Percentiles rank a stretch among this genome's conserved stretches.
Conservation (phyloP, 2,797 vertebrate genomes). For the Mormyrus proboscirostris region DNA sequence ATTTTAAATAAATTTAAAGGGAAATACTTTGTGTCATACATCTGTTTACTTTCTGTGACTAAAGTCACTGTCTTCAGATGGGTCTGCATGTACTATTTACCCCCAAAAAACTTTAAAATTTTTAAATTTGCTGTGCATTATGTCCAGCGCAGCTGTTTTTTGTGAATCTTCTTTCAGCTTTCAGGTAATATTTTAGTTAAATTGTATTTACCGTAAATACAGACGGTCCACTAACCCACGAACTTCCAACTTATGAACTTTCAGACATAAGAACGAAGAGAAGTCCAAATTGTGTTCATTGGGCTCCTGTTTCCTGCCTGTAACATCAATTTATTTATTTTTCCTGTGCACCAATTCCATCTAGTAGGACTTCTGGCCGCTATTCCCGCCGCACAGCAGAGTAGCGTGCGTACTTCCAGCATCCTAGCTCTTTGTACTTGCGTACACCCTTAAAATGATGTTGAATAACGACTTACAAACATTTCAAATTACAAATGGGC, state of each 20-base stretch:
- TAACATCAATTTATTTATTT: not conserved
- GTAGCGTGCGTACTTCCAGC: not conserved
- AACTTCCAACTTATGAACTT: not conserved
- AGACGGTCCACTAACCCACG: not conserved
- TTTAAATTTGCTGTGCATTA: not conserved
- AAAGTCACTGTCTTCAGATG: not conserved
- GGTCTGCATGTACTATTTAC: not conserved
- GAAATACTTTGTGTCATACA: not conserved
- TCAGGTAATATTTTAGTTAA: not conserved
- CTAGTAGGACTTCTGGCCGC: not conserved
- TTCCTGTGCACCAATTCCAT: not conserved
- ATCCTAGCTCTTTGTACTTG: not conserved
- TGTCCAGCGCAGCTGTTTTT: not conserved
- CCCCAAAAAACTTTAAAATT: not conserved
- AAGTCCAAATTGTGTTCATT: not conserved
- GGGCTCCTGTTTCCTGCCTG: not conserved
- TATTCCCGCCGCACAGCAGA: not conserved
- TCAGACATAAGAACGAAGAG: not conserved
- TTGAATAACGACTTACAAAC: too few species aligned
- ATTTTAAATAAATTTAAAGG: slow-evolving; percentile 18
- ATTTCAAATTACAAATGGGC: too few species aligned
- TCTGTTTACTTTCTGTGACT: not conserved
- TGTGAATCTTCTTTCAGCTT: not conserved
- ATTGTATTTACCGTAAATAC: not conserved
- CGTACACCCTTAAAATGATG: too few species aligned